Evolutionary conservation across 2,113 vertebrate genomes (phyloP).

Genomic region (Noturus placidus): DNA sequence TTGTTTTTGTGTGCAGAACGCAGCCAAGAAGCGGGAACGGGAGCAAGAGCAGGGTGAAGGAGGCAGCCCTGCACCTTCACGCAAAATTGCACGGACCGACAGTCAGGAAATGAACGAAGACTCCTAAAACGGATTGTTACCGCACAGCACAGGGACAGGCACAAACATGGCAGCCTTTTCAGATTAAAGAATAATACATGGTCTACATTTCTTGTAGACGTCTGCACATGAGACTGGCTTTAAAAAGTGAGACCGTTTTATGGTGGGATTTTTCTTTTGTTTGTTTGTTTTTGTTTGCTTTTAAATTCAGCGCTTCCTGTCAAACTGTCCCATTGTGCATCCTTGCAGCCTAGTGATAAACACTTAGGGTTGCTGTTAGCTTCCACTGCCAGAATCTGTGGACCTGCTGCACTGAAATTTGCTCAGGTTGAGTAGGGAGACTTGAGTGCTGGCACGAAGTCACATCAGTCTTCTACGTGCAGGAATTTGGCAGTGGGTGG

Average conservation of each 20-base stretch:
- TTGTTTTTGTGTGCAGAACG: slow-evolving; percentile 75
- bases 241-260: slow-evolving; percentile 38
- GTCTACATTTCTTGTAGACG: slow-evolving; percentile 43
- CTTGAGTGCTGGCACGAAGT: background rate
- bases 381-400: slow-evolving; percentile 48
- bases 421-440: slow-evolving; percentile 31
- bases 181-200: slow-evolving; percentile 37
- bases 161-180: slow-evolving; percentile 31
- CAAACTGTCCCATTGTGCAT: slow-evolving; percentile 39
- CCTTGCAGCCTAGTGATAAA: slow-evolving; percentile 30
- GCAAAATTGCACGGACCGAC: slow-evolving; percentile 94
- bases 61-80: slow-evolving; percentile 89
- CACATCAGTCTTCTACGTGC: slow-evolving; percentile 15
- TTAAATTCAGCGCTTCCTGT: slow-evolving; percentile 49
- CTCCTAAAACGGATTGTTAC: slow-evolving; percentile 74
- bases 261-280: slow-evolving; percentile 19
- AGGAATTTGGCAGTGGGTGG: slow-evolving; percentile 32
- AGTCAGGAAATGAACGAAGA: slow-evolving; percentile 99
- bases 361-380: slow-evolving; percentile 17
- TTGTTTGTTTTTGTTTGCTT: background rate
- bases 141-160: slow-evolving; percentile 45
- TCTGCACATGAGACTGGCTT: slow-evolving; percentile 48
- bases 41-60: slow-evolving; percentile 83
- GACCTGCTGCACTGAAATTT: slow-evolving; percentile 46
- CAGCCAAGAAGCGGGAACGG: slow-evolving; percentile 90